These are phyloP conservation scores for Salminus brasiliensis DNA, from an alignment of 2,113 vertebrate species.

Conservation along the genomic window DNA sequence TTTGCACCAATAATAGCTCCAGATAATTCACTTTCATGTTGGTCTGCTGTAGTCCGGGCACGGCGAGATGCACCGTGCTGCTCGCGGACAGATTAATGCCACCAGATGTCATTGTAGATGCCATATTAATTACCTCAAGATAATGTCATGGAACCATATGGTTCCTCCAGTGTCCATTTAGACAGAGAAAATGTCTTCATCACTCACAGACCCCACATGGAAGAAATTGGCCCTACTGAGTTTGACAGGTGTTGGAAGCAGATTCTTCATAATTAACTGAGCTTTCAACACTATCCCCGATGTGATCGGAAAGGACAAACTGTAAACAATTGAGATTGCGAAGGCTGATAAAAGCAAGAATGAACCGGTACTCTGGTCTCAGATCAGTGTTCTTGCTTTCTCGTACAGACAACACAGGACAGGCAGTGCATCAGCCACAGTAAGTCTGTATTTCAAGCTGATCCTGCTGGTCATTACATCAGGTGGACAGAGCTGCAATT, in stretches of 20 bases:
- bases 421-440: neutral
- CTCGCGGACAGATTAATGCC: conserved; percentile 78
- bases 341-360: neutral
- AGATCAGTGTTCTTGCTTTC: neutral
- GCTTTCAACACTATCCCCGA: conserved; percentile 42
- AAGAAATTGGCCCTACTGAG: conserved; percentile 54
- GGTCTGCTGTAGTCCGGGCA: conserved; percentile 61
- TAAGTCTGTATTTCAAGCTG: neutral
- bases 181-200: conserved; percentile 78
- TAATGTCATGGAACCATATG: conserved; percentile 82
- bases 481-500: neutral
- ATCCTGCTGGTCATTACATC: neutral
- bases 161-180: conserved; percentile 78
- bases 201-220: conserved; percentile 52
- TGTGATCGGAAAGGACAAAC: conserved; percentile 46
- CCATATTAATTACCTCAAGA: conserved; percentile 82
- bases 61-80: conserved; percentile 67
- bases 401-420: neutral
- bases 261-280: conserved; percentile 60
- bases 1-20: conserved; percentile 62
- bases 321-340: conserved; percentile 23
- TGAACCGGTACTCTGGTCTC: neutral
- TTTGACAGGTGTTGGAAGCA: conserved; percentile 58
- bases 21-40: conserved; percentile 71
- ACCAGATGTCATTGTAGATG: conserved; percentile 81